Percentiles rank a stretch among this genome's conserved stretches.
Conservation (phyloP, 2,113 vertebrate genomes). For the Aphyosemion australe region DNA sequence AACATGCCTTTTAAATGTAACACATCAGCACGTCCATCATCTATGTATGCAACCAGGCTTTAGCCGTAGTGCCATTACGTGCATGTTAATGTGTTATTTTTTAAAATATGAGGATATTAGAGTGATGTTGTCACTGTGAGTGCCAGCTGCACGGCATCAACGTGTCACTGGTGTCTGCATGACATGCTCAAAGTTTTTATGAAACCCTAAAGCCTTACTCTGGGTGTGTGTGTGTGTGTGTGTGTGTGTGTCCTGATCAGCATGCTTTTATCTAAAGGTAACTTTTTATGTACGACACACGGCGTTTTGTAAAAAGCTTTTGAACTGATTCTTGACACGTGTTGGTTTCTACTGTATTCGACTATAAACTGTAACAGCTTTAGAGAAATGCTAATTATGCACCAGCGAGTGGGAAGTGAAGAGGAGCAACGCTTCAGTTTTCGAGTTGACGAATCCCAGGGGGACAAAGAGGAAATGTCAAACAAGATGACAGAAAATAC, state of each 20-base stretch:
- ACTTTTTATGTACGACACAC: slow-evolving; percentile 43
- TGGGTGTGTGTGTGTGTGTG: neutral
- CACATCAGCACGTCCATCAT: neutral
- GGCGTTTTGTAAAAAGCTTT: slow-evolving; percentile 50
- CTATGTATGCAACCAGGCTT: slow-evolving; percentile 57
- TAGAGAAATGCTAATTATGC: slow-evolving; percentile 46
- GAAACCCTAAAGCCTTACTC: slow-evolving; percentile 76
- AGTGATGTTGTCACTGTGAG: slow-evolving; percentile 17
- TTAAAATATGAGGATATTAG: slow-evolving; percentile 18
- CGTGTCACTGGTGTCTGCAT: slow-evolving; percentile 54
- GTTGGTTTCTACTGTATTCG: slow-evolving; percentile 38
- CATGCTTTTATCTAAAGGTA: slow-evolving; percentile 33
- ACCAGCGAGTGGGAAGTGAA: slow-evolving; percentile 22
- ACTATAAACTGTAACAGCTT: slow-evolving; percentile 21
- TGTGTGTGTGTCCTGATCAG: slow-evolving; percentile 4
- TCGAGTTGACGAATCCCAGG: slow-evolving; percentile 15
- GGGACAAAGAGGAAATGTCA: neutral
- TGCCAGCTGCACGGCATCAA: slow-evolving; percentile 39
- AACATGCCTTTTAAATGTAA: neutral
- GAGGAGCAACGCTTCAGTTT: slow-evolving; percentile 14
- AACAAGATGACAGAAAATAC: neutral
- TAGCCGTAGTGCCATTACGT: slow-evolving; percentile 35
- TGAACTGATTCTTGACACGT: slow-evolving; percentile 1
- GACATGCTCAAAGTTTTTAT: slow-evolving; percentile 41
- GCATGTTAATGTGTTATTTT: slow-evolving; percentile 45